Evolutionary conservation across 2,113 vertebrate genomes (phyloP), one percentile per base, ranked within the genome.

Genomic region (Bubo blakistoni): DNA sequence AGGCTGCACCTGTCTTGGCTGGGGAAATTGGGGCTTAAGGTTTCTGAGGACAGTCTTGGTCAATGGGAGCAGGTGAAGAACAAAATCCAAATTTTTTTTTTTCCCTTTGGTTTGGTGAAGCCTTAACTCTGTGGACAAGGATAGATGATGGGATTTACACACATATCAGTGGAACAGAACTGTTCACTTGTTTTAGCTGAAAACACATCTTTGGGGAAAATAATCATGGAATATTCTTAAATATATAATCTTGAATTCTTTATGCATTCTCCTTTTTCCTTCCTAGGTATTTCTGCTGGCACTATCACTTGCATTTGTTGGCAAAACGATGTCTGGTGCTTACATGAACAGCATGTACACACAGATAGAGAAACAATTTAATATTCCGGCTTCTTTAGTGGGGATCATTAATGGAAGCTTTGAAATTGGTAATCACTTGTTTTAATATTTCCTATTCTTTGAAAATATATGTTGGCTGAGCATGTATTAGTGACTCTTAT

Each of bases 271-370:
- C 47, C 52, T 90, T 61, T 94, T 96, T 59, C 38, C 61, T 84
- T 90, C 47, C 40, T 79, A 99, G 98, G 92, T 98, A 29, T 99
- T 99, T 96, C 95, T 98, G 40, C 69, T 98, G 90, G 97, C 97
- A 5, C 78, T 98, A 19, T 97, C 98, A 14, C 97, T 98, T 85
- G 97, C 98, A 15, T 98, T 94, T 95, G 30, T 98, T 71, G 95
- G 98, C 79, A 99, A 99, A 97, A 98, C 98, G 0, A 95, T 98
- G 74, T 98, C 98, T 74, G 98, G 98, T 34, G 95, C 97, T 77
- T 99, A 98, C 63, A 97, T 98, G 93, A 98, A 98, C 92, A 98
- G 98, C 84, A 98, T 98, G 97, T 98, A 98, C 79, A 99, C 98
- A 9, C 98, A 98, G 88, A 98, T 99, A 83, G 98, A 99, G 88